Base-by-base conservation (phyloP, 2,888 invertebrate species). In the Catocala sponsa region DNA sequence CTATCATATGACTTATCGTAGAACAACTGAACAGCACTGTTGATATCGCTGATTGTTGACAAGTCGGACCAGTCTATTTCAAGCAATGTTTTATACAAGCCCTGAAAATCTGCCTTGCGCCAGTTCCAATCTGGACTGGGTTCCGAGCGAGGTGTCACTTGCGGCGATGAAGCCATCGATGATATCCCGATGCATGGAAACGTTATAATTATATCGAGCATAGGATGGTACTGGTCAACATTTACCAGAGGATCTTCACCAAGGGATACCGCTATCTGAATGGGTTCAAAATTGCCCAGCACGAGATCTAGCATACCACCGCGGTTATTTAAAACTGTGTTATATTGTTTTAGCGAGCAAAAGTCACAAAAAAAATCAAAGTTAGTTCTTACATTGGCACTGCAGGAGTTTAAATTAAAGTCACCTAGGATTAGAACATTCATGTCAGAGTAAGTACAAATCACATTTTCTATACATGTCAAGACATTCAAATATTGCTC, bases 11-110 rank as follows among this genome's bases (percentile, higher is more conserved):
- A 5, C 42, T 59, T 59, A 42, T 47, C 43, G 12, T 59, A 59
- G 11, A 59, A 59, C 47, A 32, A 25, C 42, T 47, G 48, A 12
- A 59, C 53, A 48, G 59, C 59, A 42, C 11, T 6, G 15, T 53
- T 35, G 5, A 59, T 49, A 15, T 57, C 51, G 13, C 7, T 50
- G 6, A 15, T 46, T 13, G 13, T 15, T 15, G 15, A 15, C 15
- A 15, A 15, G 15, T 15, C 15, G 15, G 15, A 15, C 47, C 48
- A 55, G 35, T 55, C 47, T 33, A 15, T 15, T 15, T 57, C 51
- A 4, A 13, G 9, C 15, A 57, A 43, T 6, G 49, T 13, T 4
- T 4, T 15, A 42, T 57, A 57, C 10, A 57, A 15, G 1, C 43
- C 42, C 9, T 35, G 15, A 38, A 58, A 47, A 32, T 58, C 15